Evolutionary conservation across 2,797 vertebrate species (phyloP), one percentile per base, ranked within the genome.

Genomic region (Acomys russatus): DNA sequence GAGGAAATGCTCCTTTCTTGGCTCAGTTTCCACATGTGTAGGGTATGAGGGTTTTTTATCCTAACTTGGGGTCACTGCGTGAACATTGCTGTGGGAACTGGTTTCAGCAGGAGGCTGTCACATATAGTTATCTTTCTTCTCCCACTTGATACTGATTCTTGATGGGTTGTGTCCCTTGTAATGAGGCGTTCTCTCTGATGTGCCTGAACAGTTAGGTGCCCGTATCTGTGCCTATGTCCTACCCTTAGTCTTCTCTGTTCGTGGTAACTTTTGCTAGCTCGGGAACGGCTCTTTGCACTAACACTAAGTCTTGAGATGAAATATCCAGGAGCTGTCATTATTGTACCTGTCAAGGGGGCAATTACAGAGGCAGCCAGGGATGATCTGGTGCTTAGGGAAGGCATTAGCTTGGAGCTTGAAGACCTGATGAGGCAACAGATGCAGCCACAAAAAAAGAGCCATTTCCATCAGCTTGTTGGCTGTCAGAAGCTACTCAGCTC

Each of bases 101-200:
- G 1, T 12, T 33, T 66, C n/a, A 9, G 66, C 23, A 38, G 3
- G 0, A 70, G 0, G 3, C 59, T 2, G 0, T 20, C 20, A 12
- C 0, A 1, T 6, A 6, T 8, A 0, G 17, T 23, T 23, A 10
- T 3, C 33, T 30, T 35, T 56, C 30, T 23, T 18, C 11, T 6
- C 9, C 54, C 70, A 63, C 0, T 64, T 33, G 59, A 38, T 0
- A 15, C 1, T 3, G 1, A 5, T 9, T 71, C 66, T 54, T 18
- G 20, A 51, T 56, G 0, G 8, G 70, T 4, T 66, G 22, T 3
- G 17, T 9, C 12, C 68, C 66, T 25, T 3, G 4, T 2, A 18
- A 33, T 28, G 22, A 25, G 33, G 54, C 23, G 3, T 33, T 30
- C 0, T 4, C 51, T 14, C 33, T 3, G 15, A 28, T 4, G 28